Conservation (phyloP, 2,888 invertebrate genomes). For the Troides oblongomaculatus region DNA sequence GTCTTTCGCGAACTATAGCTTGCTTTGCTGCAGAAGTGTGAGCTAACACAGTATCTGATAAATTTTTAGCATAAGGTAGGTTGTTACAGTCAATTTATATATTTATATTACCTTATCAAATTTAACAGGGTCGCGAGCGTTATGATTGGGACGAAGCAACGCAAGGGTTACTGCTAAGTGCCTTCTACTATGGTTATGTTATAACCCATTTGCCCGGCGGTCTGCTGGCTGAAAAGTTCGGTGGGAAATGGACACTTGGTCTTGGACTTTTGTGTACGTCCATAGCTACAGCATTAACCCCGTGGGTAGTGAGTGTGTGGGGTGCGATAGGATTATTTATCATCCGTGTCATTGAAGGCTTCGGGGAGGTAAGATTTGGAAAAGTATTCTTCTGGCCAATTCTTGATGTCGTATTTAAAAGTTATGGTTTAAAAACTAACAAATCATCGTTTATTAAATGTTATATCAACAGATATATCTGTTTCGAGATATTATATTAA, state of each 20-base stretch:
- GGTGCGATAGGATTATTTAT: slow-evolving; percentile 78
- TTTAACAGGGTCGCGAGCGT: slow-evolving; percentile 53
- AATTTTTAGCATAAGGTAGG: too few relatives aligned
- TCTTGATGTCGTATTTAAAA: neutral
- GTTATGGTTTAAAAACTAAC: neutral
- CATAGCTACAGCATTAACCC: slow-evolving; percentile 88
- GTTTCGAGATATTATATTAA: too few relatives aligned
- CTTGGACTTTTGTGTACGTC: slow-evolving; percentile 89
- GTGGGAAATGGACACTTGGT: slow-evolving; percentile 91
- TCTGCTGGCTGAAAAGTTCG: slow-evolving; percentile 87
- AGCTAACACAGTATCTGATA: too few relatives aligned
- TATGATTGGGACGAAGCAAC: slow-evolving; percentile 85
- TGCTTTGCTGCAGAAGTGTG: too few relatives aligned
- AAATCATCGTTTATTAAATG: neutral
- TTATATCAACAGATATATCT: too few relatives aligned
- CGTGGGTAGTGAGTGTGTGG: slow-evolving; percentile 81
- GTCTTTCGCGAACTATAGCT: too few relatives aligned
- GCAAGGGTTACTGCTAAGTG: slow-evolving; percentile 87
- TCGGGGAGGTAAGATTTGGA: slow-evolving; percentile 81
- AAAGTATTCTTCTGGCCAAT: neutral
- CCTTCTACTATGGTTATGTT: slow-evolving; percentile 92
- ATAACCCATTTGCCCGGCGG: slow-evolving; percentile 91
- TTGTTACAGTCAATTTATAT: too few relatives aligned
- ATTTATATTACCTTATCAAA: neutral
- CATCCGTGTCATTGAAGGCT: slow-evolving; percentile 73